Percentiles rank a stretch among this genome's conserved stretches.
phyloP scores from a whole-genome alignment of 2,797 vertebrate species.

The Betta splendens region DNA sequence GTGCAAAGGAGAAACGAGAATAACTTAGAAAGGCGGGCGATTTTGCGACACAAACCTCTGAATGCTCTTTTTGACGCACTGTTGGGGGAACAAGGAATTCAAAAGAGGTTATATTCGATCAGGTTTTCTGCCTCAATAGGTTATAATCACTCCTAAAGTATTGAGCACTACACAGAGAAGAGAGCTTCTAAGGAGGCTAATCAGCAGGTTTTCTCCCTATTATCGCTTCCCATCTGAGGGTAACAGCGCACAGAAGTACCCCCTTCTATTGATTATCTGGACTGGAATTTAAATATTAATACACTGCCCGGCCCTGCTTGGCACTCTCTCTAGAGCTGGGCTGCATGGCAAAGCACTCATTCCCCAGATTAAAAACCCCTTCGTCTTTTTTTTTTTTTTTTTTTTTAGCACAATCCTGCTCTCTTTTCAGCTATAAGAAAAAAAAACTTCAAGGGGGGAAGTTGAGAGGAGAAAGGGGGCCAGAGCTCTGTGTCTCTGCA shows the following conservation, averaged over 20 bases:
- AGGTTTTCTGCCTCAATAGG: constrained; percentile 99
- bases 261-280: constrained; percentile 87
- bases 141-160: constrained; percentile 98
- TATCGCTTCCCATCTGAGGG: constrained; percentile 90
- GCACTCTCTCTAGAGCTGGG: constrained; percentile 80
- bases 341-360: constrained; percentile 87
- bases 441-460: constrained; percentile 81
- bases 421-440: constrained; percentile 77
- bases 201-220: constrained; percentile 93
- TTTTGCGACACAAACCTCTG: constrained; percentile 93
- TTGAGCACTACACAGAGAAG: constrained; percentile 91
- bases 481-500: constrained; percentile 66
- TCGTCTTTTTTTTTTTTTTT: constrained; percentile 53
- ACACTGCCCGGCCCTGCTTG: constrained; percentile 79
- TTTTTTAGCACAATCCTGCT: constrained; percentile 78
- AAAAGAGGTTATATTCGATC: constrained; percentile 99
- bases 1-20: constrained; percentile 89
- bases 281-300: constrained; percentile 90
- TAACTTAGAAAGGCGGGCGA: constrained; percentile 87
- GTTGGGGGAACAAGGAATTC: constrained; percentile 98
- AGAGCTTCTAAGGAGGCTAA: constrained; percentile 94
- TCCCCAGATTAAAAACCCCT: constrained; percentile 84
- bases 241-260: constrained; percentile 85
- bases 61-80: constrained; percentile 99
- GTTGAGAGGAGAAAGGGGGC: constrained; percentile 75